Evolutionary conservation across 1,140 invertebrate genomes (phyloP).

Genomic region (Drosophila pallidifrons): DNA sequence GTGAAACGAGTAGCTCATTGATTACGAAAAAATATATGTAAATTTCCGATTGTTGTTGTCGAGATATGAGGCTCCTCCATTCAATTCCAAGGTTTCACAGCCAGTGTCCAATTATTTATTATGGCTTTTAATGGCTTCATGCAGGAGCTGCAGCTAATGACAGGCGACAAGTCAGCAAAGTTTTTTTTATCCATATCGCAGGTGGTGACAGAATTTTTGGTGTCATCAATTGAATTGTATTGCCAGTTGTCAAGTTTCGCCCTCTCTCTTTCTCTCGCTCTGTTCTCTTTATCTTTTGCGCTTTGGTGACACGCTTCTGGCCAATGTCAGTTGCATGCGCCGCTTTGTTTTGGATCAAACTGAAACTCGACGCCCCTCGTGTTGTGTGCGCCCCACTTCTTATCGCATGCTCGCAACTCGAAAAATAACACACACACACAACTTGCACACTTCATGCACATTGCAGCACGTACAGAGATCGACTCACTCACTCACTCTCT

Average conservation of each 20-base stretch:
- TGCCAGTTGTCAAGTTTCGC: not conserved
- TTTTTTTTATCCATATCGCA: slow-evolving; percentile 14
- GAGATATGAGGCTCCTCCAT: not conserved
- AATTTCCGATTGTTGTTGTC: slow-evolving; percentile 54
- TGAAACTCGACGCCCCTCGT: slow-evolving; percentile 51
- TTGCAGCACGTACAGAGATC: slow-evolving; percentile 25
- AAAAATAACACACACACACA: not conserved
- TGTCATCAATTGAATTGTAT: slow-evolving; percentile 14
- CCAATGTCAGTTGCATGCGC: slow-evolving; percentile 67
- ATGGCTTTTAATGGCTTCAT: slow-evolving; percentile 56
- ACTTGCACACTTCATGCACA: slow-evolving; percentile 16
- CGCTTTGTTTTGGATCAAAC: slow-evolving; percentile 26
- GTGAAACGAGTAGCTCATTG: slow-evolving; percentile 75
- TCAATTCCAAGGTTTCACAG: slow-evolving; percentile 62
- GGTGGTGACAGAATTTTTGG: slow-evolving; percentile 13
- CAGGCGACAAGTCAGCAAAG: slow-evolving; percentile 71
- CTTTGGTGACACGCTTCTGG: slow-evolving; percentile 64
- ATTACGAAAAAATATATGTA: slow-evolving; percentile 67
- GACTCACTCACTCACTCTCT: not conserved
- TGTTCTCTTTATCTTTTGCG: not conserved
- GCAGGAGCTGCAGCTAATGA: slow-evolving; percentile 60
- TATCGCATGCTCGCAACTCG: slow-evolving; percentile 38
- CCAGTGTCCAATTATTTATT: slow-evolving; percentile 65
- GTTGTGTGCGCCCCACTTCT: slow-evolving; percentile 64
- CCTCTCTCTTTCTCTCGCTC: not conserved